A percentile compares a stretch with the other conserved stretches of the same genome.
These are phyloP conservation scores for Ceyx cyanopectus DNA, from an alignment of 2,113 vertebrate genomes.

Conservation along the genomic window DNA sequence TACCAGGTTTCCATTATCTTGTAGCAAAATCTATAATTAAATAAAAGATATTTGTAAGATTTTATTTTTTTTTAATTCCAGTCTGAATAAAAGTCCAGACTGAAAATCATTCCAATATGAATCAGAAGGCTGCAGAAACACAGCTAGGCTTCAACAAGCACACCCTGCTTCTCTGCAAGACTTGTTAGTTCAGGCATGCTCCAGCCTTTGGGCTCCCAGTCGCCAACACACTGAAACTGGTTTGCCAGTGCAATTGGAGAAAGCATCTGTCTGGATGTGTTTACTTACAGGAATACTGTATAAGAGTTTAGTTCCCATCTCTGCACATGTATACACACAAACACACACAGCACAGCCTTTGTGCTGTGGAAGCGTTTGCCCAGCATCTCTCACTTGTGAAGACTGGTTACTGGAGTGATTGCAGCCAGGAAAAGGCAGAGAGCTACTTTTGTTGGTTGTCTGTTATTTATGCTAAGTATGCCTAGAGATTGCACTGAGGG, in stretches of 20 bases:
- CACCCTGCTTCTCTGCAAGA: not conserved
- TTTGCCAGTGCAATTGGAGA: not conserved
- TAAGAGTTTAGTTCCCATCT: not conserved
- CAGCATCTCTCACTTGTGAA: not conserved
- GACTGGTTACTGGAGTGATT: not conserved
- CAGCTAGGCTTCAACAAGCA: not conserved
- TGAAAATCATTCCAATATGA: not conserved
- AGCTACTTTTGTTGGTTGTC: not conserved
- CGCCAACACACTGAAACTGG: not conserved
- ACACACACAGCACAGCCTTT: not conserved
- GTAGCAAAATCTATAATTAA: not conserved
- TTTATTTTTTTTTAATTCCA: not conserved
- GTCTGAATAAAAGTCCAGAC: not conserved
- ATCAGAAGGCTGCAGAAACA: not conserved
- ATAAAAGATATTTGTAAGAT: not conserved
- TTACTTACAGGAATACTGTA: not conserved
- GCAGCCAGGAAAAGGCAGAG: not conserved
- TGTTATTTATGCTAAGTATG: not conserved
- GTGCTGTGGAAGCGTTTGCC: not conserved
- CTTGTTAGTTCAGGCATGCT: not conserved
- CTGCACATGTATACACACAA: not conserved
- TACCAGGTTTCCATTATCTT: not conserved
- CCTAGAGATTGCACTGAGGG: not conserved
- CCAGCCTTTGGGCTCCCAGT: not conserved
- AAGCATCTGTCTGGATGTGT: not conserved